These are phyloP conservation scores for Spheniscus mendiculus DNA, from an alignment of 2,113 vertebrate genomes.

Conservation along the genomic window DNA sequence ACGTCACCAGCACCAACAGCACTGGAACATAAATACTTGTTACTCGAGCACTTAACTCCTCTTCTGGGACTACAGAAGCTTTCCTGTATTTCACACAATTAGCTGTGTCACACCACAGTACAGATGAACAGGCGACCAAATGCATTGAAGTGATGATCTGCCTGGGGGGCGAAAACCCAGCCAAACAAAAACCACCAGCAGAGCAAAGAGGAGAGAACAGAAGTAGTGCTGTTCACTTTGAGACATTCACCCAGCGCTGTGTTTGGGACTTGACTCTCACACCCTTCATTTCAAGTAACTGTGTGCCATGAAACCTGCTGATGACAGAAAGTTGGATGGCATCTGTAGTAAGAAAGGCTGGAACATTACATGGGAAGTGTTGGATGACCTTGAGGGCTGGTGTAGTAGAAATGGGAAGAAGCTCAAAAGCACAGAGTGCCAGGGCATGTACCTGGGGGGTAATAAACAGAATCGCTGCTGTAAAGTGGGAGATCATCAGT, in stretches of 20 bases:
- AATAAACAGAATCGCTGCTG: background rate
- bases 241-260: fast-evolving
- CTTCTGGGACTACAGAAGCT: background rate
- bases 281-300: background rate
- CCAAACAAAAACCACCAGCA: background rate
- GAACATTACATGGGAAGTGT: background rate
- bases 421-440: background rate
- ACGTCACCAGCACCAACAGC: background rate
- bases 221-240: background rate
- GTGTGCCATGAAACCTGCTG: background rate
- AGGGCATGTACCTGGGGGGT: background rate
- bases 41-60: background rate
- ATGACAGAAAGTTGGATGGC: background rate
- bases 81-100: background rate
- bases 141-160: background rate
- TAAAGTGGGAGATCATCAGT: background rate
- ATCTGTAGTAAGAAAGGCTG: background rate
- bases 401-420: background rate
- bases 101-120: background rate
- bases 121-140: background rate
- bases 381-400: background rate
- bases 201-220: background rate
- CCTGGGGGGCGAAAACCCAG: background rate
- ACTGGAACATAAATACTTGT: background rate
- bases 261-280: background rate